Base-by-base conservation (phyloP, 2,888 invertebrate genomes). In the Pemphredon lugubris region DNA sequence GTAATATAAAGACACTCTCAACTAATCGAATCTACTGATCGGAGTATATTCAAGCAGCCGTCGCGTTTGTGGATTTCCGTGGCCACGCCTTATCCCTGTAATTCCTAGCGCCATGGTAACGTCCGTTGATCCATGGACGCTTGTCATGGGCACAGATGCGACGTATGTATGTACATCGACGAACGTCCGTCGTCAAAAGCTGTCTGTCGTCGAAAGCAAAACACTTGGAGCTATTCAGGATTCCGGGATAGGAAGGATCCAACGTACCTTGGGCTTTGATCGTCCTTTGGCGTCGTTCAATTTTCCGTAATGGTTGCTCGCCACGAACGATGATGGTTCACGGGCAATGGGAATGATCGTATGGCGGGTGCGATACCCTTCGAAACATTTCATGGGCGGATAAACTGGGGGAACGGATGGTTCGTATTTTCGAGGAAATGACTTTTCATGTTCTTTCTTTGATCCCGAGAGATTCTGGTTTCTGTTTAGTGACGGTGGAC, bases 221-320 rank as follows among this genome's bases (percentile, higher is more conserved):
- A 66, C 66, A 60, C 51, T 72, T 55, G 65, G 30, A 34, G 58
- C 37, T 48, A 20, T 37, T 50, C 37, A 50, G 42, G 26, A 51
- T 66, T 54, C 20, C 32, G 44, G 26, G 11, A 59, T 53, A 42
- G 60, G 40, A 54, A 13, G 54, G 58, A 71, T 39, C 61, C 51
- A 18, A 57, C 45, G 16, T 60, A 60, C 59, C 73, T 30, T 34
- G 51, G 34, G 21, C 30, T 23, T 68, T 64, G 73, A 64, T 63
- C 73, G 59, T 64, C 66, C 74, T 70, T 77, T 76, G 77, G 55
- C 75, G 59, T 73, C 76, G 81, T 82, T 81, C 84, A 83, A 85
- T 84, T 85, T 84, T 75, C 79, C 76, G 78, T 82, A 81, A 84
- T 83, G 74, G 79, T 60, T 79, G 69, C 73, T 60, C 79, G 39